Evolutionary conservation across 2,797 vertebrate species (phyloP).

Genomic region (Aythya fuligula): DNA sequence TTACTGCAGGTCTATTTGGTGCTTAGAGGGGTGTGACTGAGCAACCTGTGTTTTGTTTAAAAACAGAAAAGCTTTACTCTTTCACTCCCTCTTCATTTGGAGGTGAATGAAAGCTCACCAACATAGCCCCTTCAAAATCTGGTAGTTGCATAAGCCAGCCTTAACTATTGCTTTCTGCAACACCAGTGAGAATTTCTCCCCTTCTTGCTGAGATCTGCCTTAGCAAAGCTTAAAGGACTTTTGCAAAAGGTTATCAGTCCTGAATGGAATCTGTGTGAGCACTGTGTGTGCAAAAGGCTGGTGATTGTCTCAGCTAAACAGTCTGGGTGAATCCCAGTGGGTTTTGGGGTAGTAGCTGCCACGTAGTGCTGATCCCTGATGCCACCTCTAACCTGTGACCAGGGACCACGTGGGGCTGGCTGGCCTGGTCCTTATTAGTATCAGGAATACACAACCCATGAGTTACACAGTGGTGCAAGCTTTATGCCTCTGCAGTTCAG

Average conservation of each 20-base stretch:
- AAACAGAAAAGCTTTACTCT: background rate
- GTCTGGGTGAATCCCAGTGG: background rate
- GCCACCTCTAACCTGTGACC: background rate
- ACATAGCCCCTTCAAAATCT: background rate
- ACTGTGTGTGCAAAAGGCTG: accelerated
- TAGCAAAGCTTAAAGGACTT: background rate
- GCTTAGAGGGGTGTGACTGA: background rate
- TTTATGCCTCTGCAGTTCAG: background rate
- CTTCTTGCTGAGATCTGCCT: background rate
- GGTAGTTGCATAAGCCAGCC: background rate
- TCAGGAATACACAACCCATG: background rate
- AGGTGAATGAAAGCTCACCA: background rate
- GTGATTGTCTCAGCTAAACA: no score
- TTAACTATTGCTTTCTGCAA: background rate
- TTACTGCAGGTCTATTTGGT: background rate
- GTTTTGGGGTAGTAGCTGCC: background rate
- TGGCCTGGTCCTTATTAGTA: no score
- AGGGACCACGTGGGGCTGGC: background rate
- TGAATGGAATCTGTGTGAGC: accelerated
- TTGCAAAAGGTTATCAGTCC: background rate
- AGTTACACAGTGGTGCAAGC: background rate
- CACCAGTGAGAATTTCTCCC: background rate
- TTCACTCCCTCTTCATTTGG: background rate
- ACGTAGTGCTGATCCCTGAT: no score
- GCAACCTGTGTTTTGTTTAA: background rate